phyloP scores from a whole-genome alignment of 2,888 invertebrate genomes.

The Syrphus vitripennis region DNA sequence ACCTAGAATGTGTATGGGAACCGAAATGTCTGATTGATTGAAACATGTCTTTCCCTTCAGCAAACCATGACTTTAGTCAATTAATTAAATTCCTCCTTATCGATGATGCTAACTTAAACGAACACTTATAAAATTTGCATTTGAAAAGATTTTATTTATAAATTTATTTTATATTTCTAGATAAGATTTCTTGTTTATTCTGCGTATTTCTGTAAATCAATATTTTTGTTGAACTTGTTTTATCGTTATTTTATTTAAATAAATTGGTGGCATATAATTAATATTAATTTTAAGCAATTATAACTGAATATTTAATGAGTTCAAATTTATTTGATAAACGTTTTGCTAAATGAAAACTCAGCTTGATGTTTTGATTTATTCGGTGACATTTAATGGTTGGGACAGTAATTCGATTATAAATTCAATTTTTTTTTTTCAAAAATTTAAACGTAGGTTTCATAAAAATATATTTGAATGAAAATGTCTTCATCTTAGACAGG shows the following conservation, averaged over 20 bases:
- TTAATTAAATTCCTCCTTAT: constrained; percentile 9
- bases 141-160: not conserved
- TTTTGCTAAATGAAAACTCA: constrained; percentile 24
- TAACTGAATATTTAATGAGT: constrained; percentile 35
- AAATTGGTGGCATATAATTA: constrained; percentile 28
- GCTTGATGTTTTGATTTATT: constrained; percentile 7
- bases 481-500: no score
- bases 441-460: not conserved
- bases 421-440: not conserved
- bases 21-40: constrained; percentile 27
- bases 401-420: not conserved
- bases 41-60: constrained; percentile 6
- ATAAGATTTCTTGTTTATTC: not conserved
- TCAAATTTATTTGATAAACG: constrained; percentile 40
- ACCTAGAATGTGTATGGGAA: constrained; percentile 40
- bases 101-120: not conserved
- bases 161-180: not conserved
- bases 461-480: no score
- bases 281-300: constrained; percentile 51
- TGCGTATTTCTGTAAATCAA: not conserved
- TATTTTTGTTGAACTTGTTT: constrained; percentile 17
- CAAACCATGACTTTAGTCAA: not conserved
- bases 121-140: constrained; percentile 11
- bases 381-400: not conserved
- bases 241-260: constrained; percentile 41